Evolutionary conservation across 2,113 vertebrate genomes (phyloP).

Genomic region (Chionomys nivalis): DNA sequence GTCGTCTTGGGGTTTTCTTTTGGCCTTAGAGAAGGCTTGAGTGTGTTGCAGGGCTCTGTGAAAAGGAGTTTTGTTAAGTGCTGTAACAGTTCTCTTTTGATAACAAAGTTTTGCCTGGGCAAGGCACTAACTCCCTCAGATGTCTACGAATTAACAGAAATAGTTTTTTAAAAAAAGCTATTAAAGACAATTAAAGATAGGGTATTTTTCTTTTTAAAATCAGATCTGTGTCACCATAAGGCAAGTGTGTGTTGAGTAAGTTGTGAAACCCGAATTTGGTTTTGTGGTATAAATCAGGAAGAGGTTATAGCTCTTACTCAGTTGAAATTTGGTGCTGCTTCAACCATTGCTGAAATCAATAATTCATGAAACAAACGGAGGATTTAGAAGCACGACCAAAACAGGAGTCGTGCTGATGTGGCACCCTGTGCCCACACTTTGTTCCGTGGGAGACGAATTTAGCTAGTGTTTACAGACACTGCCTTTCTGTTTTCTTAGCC

Average conservation of each 20-base stretch:
- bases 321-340: slow-evolving; percentile 14
- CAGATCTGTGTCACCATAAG: not conserved
- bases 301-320: not conserved
- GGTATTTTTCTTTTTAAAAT: not conserved
- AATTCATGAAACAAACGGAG: slow-evolving; percentile 58
- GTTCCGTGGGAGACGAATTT: slow-evolving; percentile 42
- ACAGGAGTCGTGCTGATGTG: slow-evolving; percentile 69
- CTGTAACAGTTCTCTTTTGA: slow-evolving; percentile 51
- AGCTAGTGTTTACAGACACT: slow-evolving; percentile 33
- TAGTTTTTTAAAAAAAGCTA: not conserved
- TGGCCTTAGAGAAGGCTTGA: not conserved
- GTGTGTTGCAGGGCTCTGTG: not conserved
- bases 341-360: slow-evolving; percentile 61
- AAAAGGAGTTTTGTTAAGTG: slow-evolving; percentile 58
- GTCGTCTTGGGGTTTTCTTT: not conserved
- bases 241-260: not conserved
- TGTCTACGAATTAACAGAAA: not conserved
- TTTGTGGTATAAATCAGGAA: slow-evolving; percentile 38
- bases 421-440: slow-evolving; percentile 67
- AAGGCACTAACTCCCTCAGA: not conserved
- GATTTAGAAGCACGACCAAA: slow-evolving; percentile 45
- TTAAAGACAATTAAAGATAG: not conserved
- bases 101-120: slow-evolving; percentile 24
- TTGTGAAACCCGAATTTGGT: not conserved
- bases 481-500: slow-evolving; percentile 31